Percentiles rank a stretch among this genome's conserved stretches.
Evolutionary conservation across 2,888 invertebrate genomes (phyloP).

Genomic region (Empis livida): DNA sequence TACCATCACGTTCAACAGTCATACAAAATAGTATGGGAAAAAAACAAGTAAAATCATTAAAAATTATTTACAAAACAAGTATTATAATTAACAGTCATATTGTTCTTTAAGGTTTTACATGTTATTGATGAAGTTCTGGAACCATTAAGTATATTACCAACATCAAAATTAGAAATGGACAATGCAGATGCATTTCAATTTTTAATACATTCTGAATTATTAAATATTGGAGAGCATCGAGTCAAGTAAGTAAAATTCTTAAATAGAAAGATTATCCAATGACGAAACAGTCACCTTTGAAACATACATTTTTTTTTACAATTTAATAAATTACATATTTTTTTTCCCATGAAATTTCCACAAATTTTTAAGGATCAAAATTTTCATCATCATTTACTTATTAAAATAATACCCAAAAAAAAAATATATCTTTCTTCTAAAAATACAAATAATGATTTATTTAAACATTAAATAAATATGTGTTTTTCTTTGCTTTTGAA

Average conservation of each 20-base stretch:
- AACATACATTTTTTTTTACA: too few species aligned
- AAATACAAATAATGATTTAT: too few species aligned
- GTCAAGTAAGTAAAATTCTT: constrained; percentile 43
- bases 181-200: constrained; percentile 75
- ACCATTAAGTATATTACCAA: constrained; percentile 54
- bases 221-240: constrained; percentile 58
- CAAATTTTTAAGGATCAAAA: too few species aligned
- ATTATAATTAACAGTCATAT: background rate
- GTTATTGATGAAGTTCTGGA: constrained; percentile 78
- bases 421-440: too few species aligned
- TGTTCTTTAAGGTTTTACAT: constrained; percentile 58
- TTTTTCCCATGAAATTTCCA: too few species aligned
- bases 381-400: too few species aligned
- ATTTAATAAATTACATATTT: too few species aligned
- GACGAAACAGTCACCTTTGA: too few species aligned
- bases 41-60: constrained; percentile 44
- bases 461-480: too few species aligned
- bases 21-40: constrained; percentile 44
- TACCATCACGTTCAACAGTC: constrained; percentile 53
- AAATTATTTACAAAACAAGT: background rate
- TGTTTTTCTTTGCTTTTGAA: too few species aligned
- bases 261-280: background rate
- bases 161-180: constrained; percentile 49
- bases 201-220: constrained; percentile 60
- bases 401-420: too few species aligned